Base-by-base conservation (phyloP, 2,888 invertebrate genomes). In the Sthenelais limicola region DNA sequence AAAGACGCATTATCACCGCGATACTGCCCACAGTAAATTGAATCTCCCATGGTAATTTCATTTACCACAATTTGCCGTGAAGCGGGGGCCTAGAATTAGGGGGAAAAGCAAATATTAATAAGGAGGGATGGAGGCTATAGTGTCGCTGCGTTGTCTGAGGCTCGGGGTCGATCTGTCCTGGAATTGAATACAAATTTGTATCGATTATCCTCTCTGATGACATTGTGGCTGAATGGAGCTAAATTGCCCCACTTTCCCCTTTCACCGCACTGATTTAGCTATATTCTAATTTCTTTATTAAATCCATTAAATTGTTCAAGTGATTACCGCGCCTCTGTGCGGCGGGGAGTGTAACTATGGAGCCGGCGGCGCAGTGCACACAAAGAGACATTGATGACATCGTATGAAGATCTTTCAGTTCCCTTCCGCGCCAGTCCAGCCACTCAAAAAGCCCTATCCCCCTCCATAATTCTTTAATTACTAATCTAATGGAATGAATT, bases 381-480 rank as follows among this genome's bases (percentile, higher is more conserved):
- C n/a, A n/a, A 43, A 18, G 43, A 43, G 43, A 18, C 12, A 9
- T 43, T 43, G 43, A 43, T 43, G 43, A 18, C 43, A 9, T 9
- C 43, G 12, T 12, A 12, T 43, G 43, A 43, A 18, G 43, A 18
- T 12, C 12, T 43, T 43, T 15, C 12, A 12, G 9, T 18, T 18
- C 43, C 43, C 43, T 18, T 15, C 30, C 56, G 32, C 15, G 32
- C 56, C 30, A 15, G 28, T 30, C 33, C 32, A 56, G 56, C 24
- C 3, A n/a, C 56, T 43, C 24, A 62, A 38, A 35, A 56, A 73
- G 35, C 51, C 33, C 33, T n/a, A n/a, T n/a, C n/a, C n/a, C n/a
- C n/a, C n/a, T n/a, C 28, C 51, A 54, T 73, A 70, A 73, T 73
- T 58, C 43, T 33, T 62, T 73, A 73, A 73, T 73, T 62, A 66